Base-by-base conservation (phyloP, 1,140 invertebrate genomes). In the Apolygus lucorum region DNA sequence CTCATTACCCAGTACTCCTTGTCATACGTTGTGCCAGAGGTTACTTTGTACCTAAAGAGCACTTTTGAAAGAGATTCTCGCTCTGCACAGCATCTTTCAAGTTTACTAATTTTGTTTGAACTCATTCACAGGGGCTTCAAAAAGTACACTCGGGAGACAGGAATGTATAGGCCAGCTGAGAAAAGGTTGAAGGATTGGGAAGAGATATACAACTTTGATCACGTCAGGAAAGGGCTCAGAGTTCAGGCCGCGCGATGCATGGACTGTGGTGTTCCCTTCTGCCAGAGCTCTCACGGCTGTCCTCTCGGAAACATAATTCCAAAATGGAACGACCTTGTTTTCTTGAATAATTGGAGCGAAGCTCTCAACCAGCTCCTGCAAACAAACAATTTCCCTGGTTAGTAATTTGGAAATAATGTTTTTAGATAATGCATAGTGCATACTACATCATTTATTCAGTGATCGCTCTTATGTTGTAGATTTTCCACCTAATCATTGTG, bases 231-330 rank as follows among this genome's bases (percentile, higher is more conserved):
- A 77, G 92, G 92, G 29, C 82, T 99, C 13, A 84, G 89, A 63
- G 85, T 90, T 0, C 96, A 99, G 81, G 95, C 96, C 13, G 95
- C 96, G 0, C 85, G 96, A 14, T 99, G 97, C 79, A 99, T 99
- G 97, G 96, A 99, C 75, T 99, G 97, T 81, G 97, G 97, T 26
- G 95, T 99, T 26, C 97, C 97, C 8, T 99, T 99, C 81, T 99
- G 97, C 78, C 96, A 99, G 81, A 95, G 92, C 29, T 90, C 91
- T 74, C 91, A 98, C 77, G 96, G 96, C 63, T 99, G 97, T 81
- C 96, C 97, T 1, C 84, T 99, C 17, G 95, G 95, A 54, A 99
- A 99, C 78, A 96, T 99, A 69, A 98, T 99, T 76, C 97, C 97
- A 25, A 98, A 98, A 82, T 99, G 95, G 94, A 99, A 99, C 80